phyloP scores from a whole-genome alignment of 2,888 invertebrate genomes.

The Malachius bipustulatus region DNA sequence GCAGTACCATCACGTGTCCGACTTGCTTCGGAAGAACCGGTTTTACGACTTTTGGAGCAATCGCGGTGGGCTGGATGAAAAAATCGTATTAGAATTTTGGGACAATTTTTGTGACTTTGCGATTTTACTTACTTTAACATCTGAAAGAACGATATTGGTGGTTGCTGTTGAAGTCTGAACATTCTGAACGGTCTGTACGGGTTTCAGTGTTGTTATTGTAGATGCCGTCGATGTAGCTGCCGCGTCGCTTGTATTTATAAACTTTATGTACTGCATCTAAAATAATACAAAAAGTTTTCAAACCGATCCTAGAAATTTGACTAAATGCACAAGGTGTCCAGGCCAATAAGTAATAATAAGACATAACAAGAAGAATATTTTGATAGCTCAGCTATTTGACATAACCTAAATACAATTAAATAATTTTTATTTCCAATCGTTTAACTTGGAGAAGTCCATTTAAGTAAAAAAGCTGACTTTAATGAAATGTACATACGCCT shows the following conservation, averaged over 20 bases:
- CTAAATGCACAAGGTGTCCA: no score
- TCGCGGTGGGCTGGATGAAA: conserved; percentile 13
- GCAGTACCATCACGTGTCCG: conserved; percentile 44
- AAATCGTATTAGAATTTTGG: neutral
- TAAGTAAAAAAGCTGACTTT: no score
- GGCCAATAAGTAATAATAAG: no score
- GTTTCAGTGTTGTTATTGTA: conserved; percentile 22
- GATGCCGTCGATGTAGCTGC: conserved; percentile 33
- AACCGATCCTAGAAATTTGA: no score
- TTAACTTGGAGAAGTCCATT: no score
- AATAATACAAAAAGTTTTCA: conserved; percentile 17
- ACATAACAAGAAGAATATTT: no score
- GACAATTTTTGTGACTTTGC: neutral
- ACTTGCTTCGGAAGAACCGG: conserved; percentile 24
- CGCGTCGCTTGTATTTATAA: conserved; percentile 40
- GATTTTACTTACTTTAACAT: conserved; percentile 24
- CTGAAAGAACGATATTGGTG: conserved; percentile 27
- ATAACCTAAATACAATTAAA: no score
- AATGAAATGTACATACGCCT: conserved; percentile 49
- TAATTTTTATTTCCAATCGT: no score
- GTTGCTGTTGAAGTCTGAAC: conserved; percentile 15
- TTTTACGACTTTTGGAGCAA: conserved; percentile 35
- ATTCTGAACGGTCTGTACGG: conserved; percentile 16
- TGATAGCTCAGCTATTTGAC: no score
- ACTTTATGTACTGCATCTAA: conserved; percentile 59